phyloP scores from a whole-genome alignment of 2,797 vertebrate genomes.

The Microctenopoma steveboyesi region DNA sequence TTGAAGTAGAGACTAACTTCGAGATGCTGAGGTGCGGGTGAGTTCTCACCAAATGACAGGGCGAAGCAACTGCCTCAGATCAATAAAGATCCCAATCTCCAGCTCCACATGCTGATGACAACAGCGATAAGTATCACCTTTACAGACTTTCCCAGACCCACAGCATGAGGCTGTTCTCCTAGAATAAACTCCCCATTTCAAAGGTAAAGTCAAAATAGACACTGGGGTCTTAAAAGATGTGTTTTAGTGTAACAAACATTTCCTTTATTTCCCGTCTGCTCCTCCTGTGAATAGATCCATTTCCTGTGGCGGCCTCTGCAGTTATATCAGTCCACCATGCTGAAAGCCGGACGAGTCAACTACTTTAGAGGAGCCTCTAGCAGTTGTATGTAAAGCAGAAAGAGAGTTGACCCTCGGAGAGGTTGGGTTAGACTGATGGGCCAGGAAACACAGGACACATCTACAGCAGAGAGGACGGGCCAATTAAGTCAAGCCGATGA shows the following conservation, averaged over 20 bases:
- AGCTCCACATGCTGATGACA: conserved; percentile 52
- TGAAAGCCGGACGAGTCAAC: conserved; percentile 51
- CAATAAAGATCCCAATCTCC: conserved; percentile 57
- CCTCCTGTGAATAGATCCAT: conserved; percentile 38
- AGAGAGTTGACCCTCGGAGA: too few relatives aligned
- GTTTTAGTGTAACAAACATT: conserved; percentile 32
- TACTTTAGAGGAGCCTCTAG: conserved; percentile 25
- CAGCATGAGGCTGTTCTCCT: conserved; percentile 46
- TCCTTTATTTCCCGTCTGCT: conserved; percentile 24
- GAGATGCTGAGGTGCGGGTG: conserved; percentile 10
- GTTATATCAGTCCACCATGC: conserved; percentile 38
- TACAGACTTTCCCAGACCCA: conserved; percentile 46
- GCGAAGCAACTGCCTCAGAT: conserved; percentile 45
- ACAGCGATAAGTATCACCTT: conserved; percentile 60
- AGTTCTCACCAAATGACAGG: conserved; percentile 30
- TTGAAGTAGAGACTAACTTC: conserved; percentile 21
- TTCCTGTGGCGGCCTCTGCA: conserved; percentile 41
- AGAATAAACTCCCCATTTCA: conserved; percentile 45
- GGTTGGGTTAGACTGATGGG: too few relatives aligned
- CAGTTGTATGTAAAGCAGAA: too few relatives aligned
- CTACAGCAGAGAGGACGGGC: too few relatives aligned
- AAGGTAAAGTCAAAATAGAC: conserved; percentile 24
- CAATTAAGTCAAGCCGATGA: too few relatives aligned
- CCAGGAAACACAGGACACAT: too few relatives aligned
- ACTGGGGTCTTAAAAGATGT: conserved; percentile 33